Conservation (phyloP, 92 coral and sea anemone genomes). For the Montipora capitata region DNA sequence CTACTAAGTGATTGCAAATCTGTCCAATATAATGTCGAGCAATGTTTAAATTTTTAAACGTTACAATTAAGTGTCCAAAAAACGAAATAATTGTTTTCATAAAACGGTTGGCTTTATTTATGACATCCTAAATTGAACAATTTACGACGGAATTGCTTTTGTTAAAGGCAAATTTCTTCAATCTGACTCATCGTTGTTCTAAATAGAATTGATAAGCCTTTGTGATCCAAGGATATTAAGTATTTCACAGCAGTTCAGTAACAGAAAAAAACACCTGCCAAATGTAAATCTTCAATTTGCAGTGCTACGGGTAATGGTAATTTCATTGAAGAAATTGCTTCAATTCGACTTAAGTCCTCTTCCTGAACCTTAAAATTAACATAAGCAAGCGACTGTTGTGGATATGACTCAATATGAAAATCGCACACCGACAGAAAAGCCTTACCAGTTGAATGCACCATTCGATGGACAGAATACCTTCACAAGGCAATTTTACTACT, state of each 20-base stretch:
- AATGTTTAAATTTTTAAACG: not conserved
- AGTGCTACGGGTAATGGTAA: not conserved
- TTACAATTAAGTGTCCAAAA: constrained; percentile 12
- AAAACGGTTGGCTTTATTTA: not conserved
- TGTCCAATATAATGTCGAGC: not conserved
- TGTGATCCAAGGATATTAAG: not conserved
- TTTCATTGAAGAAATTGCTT: not conserved
- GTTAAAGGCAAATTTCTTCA: not conserved
- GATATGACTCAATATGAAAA: not conserved
- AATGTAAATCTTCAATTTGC: no score
- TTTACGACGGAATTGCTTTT: not conserved
- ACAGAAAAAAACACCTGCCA: no score
- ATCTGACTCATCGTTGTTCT: not conserved
- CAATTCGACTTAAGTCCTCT: no score
- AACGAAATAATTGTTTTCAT: not conserved
- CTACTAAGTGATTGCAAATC: not conserved
- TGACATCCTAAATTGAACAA: not conserved
- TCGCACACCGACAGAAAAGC: not conserved
- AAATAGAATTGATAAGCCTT: not conserved
- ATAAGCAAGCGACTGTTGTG: no score
- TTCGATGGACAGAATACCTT: no score
- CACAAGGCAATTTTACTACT: no score
- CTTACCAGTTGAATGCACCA: not conserved
- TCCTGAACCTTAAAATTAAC: no score
- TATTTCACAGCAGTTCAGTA: no score